Evolutionary conservation across 2,797 vertebrate species (phyloP).

Genomic region (Selene dorsalis): DNA sequence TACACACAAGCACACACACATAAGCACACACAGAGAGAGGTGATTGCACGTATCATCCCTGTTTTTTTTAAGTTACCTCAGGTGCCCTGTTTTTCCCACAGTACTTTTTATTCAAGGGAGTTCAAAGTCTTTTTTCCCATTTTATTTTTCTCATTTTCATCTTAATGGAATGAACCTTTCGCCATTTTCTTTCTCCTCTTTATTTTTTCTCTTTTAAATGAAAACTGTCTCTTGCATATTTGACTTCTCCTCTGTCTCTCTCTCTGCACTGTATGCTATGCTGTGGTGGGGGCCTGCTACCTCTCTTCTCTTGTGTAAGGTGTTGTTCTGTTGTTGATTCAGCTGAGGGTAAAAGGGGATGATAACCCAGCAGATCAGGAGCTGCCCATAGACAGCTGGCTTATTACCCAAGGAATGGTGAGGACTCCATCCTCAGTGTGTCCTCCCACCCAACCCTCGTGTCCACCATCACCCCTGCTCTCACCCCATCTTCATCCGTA

Average conservation of each 20-base stretch:
- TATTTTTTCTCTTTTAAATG: constrained; percentile 30
- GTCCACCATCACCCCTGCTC: constrained; percentile 49
- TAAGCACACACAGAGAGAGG: not conserved
- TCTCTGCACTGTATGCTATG: constrained; percentile 75
- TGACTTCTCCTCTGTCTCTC: constrained; percentile 72
- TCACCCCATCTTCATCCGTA: constrained; percentile 45
- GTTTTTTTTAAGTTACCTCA: constrained; percentile 29
- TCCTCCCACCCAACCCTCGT: constrained; percentile 69
- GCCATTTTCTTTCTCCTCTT: constrained; percentile 35
- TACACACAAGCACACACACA: constrained; percentile 10
- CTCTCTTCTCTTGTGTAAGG: constrained; percentile 83
- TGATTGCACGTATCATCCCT: not conserved
- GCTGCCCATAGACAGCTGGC: constrained; percentile 99
- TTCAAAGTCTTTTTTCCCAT: constrained; percentile 24
- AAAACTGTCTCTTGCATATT: constrained; percentile 65
- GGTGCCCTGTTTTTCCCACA: not conserved
- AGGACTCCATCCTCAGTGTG: constrained; percentile 88
- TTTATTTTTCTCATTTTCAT: constrained; percentile 66
- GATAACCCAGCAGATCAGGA: constrained; percentile 93
- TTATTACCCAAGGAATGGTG: constrained; percentile 99
- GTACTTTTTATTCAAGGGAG: constrained; percentile 26
- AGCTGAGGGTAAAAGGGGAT: constrained; percentile 94
- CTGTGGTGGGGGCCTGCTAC: constrained; percentile 78
- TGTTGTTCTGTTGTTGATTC: constrained; percentile 94
- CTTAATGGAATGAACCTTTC: constrained; percentile 67